Conservation (phyloP, 1,140 invertebrate genomes). For the Elysia chlorotica region DNA sequence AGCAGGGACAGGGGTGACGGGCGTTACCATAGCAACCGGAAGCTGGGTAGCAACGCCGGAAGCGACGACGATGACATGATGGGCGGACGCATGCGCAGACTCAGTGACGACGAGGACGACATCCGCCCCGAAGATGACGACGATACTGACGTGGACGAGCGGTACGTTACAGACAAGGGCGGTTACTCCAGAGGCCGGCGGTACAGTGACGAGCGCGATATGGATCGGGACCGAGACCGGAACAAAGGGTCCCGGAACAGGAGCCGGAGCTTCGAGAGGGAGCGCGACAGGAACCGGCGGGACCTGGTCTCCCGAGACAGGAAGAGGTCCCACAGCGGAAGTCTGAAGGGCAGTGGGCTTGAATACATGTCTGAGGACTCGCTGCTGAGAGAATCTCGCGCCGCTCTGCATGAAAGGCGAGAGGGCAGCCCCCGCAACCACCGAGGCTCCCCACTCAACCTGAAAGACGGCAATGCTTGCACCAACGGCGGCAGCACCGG, state of each 20-base stretch:
- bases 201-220: not conserved
- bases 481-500: not conserved
- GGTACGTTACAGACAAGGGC: not conserved
- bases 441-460: too few relatives aligned
- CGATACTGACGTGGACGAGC: conserved; percentile 5
- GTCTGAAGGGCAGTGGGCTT: not conserved
- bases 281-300: conserved; percentile 14
- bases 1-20: conserved; percentile 24
- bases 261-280: conserved; percentile 37
- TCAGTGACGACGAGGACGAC: conserved; percentile 17
- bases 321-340: conserved; percentile 15
- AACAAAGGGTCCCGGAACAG: conserved; percentile 13
- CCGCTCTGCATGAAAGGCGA: not conserved
- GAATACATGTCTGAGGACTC: too few relatives aligned
- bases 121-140: too few relatives aligned
- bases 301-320: not conserved
- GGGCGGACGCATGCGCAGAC: not conserved
- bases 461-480: not conserved
- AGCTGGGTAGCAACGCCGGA: not conserved
- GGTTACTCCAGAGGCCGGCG: not conserved
- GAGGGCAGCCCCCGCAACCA: not conserved
- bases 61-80: not conserved
- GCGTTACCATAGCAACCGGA: not conserved
- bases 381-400: too few relatives aligned
- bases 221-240: not conserved